Evolutionary conservation across 2,888 invertebrate genomes (phyloP).

Genomic region (Phortica okadai): DNA sequence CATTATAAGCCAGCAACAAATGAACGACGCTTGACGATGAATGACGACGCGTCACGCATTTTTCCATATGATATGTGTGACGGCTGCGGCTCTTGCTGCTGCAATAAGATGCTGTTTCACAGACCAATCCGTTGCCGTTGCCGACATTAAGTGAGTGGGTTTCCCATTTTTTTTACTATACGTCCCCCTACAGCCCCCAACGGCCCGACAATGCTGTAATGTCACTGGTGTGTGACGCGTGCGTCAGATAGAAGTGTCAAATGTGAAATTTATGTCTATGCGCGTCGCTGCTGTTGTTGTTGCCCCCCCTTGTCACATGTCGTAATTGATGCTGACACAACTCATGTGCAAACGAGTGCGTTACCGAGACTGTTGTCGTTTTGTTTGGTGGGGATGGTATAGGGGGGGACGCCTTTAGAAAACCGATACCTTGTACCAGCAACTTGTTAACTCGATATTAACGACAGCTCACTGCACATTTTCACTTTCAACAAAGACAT

Average conservation of each 20-base stretch:
- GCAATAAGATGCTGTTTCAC: neutral
- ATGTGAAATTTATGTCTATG: conserved; percentile 17
- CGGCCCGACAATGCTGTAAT: neutral
- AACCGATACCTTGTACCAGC: too few species aligned
- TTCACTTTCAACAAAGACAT: neutral
- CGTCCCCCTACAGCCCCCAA: too few species aligned
- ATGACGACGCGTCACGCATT: neutral
- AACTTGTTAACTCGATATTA: neutral
- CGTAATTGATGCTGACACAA: conserved; percentile 26
- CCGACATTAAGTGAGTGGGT: conserved; percentile 6
- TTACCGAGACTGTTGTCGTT: too few species aligned
- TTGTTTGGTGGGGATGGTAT: too few species aligned
- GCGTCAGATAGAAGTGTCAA: conserved; percentile 11
- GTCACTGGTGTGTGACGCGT: conserved; percentile 7
- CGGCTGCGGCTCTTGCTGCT: neutral
- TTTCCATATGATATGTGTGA: neutral
- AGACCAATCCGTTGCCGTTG: neutral
- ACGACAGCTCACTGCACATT: neutral
- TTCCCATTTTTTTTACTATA: neutral
- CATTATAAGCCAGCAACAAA: conserved; percentile 12
- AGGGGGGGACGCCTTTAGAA: too few species aligned
- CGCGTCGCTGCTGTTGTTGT: neutral
- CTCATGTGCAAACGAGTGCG: neutral
- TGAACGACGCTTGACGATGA: neutral
- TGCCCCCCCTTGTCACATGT: neutral